Evolutionary conservation across 2,113 vertebrate genomes (phyloP), one percentile per base, ranked within the genome.

Genomic region (Cathartes aura): DNA sequence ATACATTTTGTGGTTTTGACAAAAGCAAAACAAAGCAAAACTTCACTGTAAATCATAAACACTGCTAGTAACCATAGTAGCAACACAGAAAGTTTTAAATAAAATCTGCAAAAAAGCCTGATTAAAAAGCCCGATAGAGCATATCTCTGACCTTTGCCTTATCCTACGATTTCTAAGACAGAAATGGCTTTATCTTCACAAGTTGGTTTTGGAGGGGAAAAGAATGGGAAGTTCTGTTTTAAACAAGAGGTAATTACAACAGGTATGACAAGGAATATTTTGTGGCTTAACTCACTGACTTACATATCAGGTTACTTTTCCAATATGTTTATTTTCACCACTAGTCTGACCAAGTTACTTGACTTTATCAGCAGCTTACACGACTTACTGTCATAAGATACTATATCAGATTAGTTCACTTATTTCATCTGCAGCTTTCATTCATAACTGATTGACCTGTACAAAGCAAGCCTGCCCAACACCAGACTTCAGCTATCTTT

Each of bases 341-440:
- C 24, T 17, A 86, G 53, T 20, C 84, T 83, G 63, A 91, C 66
- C 81, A 90, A 88, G 55, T 83, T 83, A 93, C 45, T 70, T 91
- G 84, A 91, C 87, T 96, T 91, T 43, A 94, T 67, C 88, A 90
- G 89, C 85, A 90, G 73, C 42, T 95, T 93, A 94, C 60, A 90
- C 0, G 2, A 94, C 67, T 90, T 95, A 84, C 63, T 90, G 90
- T 91, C 93, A 70, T 38, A 90, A 84, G 19, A 64, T 32, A 63
- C 85, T 36, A 67, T 9, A 94, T 70, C 74, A 88, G 84, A 94
- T 75, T 42, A 87, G 40, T 60, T 91, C 59, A 91, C 67, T 88
- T 73, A 76, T 66, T 96, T 93, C 53, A 82, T 82, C 93, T 89
- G 59, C 70, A 92, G 71, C 84, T 96, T 95, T 97, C 93, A 95